Evolutionary conservation across 2,113 vertebrate genomes (phyloP).

Genomic region (Morone chrysops): DNA sequence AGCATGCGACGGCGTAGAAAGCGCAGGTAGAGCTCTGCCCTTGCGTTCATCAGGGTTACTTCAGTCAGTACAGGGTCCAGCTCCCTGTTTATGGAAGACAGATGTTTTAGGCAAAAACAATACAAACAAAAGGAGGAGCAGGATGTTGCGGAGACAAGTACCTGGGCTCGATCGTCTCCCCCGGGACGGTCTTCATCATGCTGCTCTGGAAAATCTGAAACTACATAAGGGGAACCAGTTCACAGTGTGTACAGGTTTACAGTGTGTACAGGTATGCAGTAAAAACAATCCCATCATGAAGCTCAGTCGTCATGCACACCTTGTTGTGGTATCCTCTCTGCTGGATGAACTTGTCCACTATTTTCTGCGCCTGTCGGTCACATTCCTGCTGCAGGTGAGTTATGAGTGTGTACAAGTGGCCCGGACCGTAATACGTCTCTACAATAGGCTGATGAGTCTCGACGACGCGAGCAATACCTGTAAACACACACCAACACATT

Average conservation of each 20-base stretch:
- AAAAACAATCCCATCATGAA: not conserved
- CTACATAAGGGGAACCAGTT: conserved; percentile 79
- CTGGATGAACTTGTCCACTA: conserved; percentile 95
- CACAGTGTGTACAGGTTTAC: not conserved
- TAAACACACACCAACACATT: not conserved
- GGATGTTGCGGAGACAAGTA: conserved; percentile 55
- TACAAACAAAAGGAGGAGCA: not conserved
- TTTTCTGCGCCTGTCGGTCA: conserved; percentile 93
- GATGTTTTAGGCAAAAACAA: conserved; percentile 15
- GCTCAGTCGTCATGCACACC: conserved; percentile 76
- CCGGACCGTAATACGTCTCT: conserved; percentile 97
- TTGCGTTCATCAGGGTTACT: conserved; percentile 97
- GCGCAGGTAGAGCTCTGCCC: conserved; percentile 95
- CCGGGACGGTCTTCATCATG: conserved; percentile 91
- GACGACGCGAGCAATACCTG: conserved; percentile 95
- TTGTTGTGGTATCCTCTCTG: conserved; percentile 94
- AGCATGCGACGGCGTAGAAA: conserved; percentile 92
- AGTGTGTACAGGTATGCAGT: not conserved
- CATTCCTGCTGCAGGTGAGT: conserved; percentile 96
- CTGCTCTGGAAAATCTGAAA: conserved; percentile 95
- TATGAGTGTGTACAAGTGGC: conserved; percentile 92
- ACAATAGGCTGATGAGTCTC: conserved; percentile 98
- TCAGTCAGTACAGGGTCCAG: conserved; percentile 94
- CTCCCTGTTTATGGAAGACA: conserved; percentile 83
- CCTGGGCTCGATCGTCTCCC: conserved; percentile 95